Evolutionary conservation across 2,797 vertebrate genomes (phyloP).

Genomic region (Mycteria americana): DNA sequence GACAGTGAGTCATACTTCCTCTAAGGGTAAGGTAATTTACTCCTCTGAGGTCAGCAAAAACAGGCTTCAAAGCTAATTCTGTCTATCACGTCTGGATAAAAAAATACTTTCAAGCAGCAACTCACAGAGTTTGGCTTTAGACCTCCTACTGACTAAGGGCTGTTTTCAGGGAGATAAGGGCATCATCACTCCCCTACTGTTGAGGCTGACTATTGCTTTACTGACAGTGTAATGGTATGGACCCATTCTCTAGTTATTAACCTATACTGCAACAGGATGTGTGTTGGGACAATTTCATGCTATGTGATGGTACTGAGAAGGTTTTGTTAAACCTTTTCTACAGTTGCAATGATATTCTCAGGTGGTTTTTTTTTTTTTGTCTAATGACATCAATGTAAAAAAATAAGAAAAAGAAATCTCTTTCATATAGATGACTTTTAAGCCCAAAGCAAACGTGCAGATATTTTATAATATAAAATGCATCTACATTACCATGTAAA

Average conservation of each 20-base stretch:
- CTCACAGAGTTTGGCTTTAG: not conserved
- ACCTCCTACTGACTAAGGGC: not conserved
- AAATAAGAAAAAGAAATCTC: not conserved
- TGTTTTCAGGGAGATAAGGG: conserved; percentile 34
- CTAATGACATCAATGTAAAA: not conserved
- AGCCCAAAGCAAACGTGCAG: not conserved
- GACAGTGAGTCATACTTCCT: not conserved
- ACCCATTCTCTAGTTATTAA: conserved; percentile 5
- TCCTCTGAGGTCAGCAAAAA: conserved; percentile 38
- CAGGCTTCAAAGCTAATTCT: conserved; percentile 28
- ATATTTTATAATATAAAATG: not conserved
- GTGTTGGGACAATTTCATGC: conserved; percentile 6
- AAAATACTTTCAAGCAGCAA: conserved; percentile 8
- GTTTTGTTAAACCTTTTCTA: not conserved
- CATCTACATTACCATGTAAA: not conserved
- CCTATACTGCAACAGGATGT: not conserved
- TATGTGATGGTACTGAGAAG: not conserved
- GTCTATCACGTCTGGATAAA: conserved; percentile 17
- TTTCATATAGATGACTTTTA: not conserved
- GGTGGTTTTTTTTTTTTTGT: not conserved
- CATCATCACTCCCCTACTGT: not conserved
- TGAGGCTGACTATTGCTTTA: conserved; percentile 12
- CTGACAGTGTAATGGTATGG: not conserved
- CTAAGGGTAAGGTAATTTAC: conserved; percentile 3
- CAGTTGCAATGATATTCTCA: not conserved